phyloP scores from a whole-genome alignment of 92 coral and sea anemone species.

The Palythoa heliodiscus region DNA sequence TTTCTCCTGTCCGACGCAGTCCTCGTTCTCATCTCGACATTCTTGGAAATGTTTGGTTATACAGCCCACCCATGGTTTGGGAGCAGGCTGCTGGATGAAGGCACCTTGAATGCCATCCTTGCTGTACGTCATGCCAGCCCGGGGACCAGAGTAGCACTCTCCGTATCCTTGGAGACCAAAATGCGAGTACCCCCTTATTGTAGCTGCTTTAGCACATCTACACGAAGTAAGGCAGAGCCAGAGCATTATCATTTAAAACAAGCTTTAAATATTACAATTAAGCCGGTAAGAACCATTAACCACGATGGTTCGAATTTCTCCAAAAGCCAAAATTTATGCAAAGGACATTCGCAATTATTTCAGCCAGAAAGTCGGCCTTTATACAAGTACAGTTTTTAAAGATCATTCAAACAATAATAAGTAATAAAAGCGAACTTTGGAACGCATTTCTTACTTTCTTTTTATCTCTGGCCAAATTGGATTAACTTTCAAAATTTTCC shows the following conservation, averaged over 20 bases:
- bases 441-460: too few relatives aligned
- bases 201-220: constrained; percentile 89
- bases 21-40: constrained; percentile 71
- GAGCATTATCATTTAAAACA: background rate
- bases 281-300: too few relatives aligned
- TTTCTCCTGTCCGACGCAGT: constrained; percentile 94
- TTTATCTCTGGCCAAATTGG: too few relatives aligned
- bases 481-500: too few relatives aligned
- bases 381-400: too few relatives aligned
- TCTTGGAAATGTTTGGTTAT: constrained; percentile 64
- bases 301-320: too few relatives aligned
- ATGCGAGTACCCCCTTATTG: constrained; percentile 84
- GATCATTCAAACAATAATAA: too few relatives aligned
- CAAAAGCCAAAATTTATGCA: too few relatives aligned
- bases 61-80: constrained; percentile 98
- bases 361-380: too few relatives aligned
- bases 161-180: constrained; percentile 95
- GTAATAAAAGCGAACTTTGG: too few relatives aligned
- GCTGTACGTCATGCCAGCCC: constrained; percentile 78
- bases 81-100: constrained; percentile 85
- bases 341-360: too few relatives aligned
- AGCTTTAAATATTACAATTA: background rate
- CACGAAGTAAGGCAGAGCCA: background rate
- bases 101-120: constrained; percentile 89
- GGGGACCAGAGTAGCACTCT: constrained; percentile 93